Base-by-base conservation (phyloP, 2,113 vertebrate genomes). In the Typhlomys cinereus region DNA sequence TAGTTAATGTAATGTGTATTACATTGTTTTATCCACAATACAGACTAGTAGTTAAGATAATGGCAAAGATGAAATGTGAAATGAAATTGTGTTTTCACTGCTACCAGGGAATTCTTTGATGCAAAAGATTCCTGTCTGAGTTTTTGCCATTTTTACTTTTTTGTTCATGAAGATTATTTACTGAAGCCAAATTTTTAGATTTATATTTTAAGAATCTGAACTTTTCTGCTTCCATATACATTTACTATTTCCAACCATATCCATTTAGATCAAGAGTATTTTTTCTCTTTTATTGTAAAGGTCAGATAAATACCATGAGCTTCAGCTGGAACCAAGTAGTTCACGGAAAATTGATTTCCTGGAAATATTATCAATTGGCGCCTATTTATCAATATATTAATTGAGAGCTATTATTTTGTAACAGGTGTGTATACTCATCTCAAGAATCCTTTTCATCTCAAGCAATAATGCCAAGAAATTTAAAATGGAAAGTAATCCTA, bases 331-430 rank as follows among this genome's bases (percentile, higher is more conserved):
- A 90, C 4, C 10, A 48, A 57, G 25, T 27, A 83, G 41, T 57
- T n/a, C 41, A 89, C 29, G 9, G 34, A 46, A 46, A 66, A 39
- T 82, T 75, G 54, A 17, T 18, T 89, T 79, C 70, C 46, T 34
- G 18, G 7, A 80, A 80, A 13, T 36, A 90, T 90, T 71, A 12
- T 54, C 14, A 25, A 73, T 73, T 79, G 80, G 39, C 73, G 23
- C 27, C 23, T 57, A 34, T 66, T 89, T 89, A 57, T 84, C 73
- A 85, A 57, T 31, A 54, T 85, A 57, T 90, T 79, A 70, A 78
- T 89, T 64, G 90, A 54, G 41, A 64, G 34, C 54, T 89, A 39
- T 85, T 90, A 46, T 93, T 79, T 93, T 73, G 52, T 48, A 54
- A 73, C 31, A 66, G 73, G 66, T 85, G 46, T 80, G 31, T 73